Conservation (phyloP, 2,797 vertebrate species). For the Myotis myotis region DNA sequence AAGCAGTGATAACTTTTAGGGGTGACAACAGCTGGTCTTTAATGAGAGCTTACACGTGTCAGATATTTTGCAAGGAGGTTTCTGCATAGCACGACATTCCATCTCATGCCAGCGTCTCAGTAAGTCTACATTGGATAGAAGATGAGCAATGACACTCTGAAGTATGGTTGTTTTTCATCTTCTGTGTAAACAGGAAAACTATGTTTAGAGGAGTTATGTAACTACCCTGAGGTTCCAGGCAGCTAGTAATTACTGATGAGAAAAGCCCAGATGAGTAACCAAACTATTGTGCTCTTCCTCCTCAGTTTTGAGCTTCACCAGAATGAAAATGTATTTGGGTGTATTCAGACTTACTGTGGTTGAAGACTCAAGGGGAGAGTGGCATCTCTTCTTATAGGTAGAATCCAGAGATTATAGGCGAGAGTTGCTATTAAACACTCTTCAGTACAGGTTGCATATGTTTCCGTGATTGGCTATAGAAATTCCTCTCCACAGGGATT, state of each 20-base stretch:
- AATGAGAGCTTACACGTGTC: neutral
- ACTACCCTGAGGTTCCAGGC: neutral
- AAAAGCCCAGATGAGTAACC: neutral
- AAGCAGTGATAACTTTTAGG: neutral
- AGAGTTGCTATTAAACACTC: neutral
- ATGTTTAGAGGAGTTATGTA: neutral
- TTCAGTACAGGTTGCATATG: neutral
- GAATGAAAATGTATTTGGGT: neutral
- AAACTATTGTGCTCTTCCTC: neutral
- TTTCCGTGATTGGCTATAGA: neutral
- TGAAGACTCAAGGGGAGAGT: neutral
- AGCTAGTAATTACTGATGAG: neutral
- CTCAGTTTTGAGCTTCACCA: neutral
- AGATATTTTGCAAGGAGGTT: neutral
- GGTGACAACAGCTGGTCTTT: neutral
- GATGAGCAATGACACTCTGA: neutral
- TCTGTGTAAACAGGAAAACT: neutral
- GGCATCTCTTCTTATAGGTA: neutral
- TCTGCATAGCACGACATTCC: neutral
- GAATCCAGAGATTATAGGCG: neutral
- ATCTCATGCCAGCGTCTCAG: neutral
- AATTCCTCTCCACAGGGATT: conserved; percentile 8
- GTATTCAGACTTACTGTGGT: neutral
- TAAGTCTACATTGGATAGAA: neutral
- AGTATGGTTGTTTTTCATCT: neutral